These are phyloP conservation scores for Meloidogyne exigua DNA, from an alignment of 1,140 invertebrate species.

Conservation along the genomic window DNA sequence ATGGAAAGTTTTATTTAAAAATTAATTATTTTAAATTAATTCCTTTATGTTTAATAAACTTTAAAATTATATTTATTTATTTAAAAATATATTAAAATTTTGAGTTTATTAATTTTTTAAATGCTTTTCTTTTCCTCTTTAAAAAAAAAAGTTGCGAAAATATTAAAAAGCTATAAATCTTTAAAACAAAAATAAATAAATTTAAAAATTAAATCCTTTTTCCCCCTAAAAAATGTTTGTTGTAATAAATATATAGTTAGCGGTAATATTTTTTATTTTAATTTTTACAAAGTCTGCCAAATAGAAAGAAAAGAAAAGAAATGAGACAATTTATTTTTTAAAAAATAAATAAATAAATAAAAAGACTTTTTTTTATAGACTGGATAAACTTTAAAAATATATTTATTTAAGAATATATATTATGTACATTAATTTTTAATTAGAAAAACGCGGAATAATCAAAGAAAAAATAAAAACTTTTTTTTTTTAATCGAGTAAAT, in stretches of 20 bases:
- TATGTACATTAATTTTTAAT: background rate
- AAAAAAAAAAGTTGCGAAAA: background rate
- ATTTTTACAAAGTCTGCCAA: background rate
- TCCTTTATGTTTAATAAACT: too few species aligned
- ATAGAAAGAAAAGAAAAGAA: background rate
- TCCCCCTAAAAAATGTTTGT: background rate
- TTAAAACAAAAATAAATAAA: background rate
- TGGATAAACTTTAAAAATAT: background rate
- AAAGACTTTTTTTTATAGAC: too few species aligned
- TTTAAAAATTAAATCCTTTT: conserved; percentile 2
- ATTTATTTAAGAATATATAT: background rate
- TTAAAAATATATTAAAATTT: too few species aligned
- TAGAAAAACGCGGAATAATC: background rate
- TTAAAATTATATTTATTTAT: too few species aligned
- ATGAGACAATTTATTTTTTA: background rate
- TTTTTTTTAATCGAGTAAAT: background rate
- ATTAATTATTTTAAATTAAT: too few species aligned
- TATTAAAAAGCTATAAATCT: background rate
- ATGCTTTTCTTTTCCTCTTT: background rate
- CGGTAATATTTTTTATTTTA: background rate
- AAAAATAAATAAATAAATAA: background rate
- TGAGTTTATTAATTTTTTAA: too few species aligned
- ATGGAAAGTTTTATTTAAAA: too few species aligned
- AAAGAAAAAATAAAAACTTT: background rate
- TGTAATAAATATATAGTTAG: background rate